These are phyloP conservation scores for Nasua narica DNA, from an alignment of 2,797 vertebrate species.

Conservation along the genomic window DNA sequence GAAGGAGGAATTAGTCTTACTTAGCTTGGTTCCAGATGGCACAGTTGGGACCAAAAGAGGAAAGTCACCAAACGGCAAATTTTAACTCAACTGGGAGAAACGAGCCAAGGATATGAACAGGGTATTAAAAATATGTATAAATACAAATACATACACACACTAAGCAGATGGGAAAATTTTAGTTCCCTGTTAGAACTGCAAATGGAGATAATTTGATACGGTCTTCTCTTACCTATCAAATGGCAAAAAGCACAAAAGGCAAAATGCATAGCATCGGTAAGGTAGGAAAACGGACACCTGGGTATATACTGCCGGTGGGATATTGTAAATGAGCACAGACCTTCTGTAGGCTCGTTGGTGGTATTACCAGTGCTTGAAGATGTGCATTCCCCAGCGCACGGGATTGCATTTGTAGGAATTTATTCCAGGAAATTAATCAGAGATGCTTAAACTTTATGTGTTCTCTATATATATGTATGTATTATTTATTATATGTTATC, in stretches of 20 bases:
- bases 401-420: not conserved
- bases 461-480: no score
- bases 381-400: not conserved
- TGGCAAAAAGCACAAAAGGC: not conserved
- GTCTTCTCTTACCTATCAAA: not conserved
- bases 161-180: not conserved
- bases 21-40: slow-evolving; percentile 29
- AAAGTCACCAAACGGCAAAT: not conserved
- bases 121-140: not conserved
- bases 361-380: not conserved
- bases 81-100: not conserved
- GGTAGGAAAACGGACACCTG: not conserved
- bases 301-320: not conserved
- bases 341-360: not conserved
- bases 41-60: not conserved
- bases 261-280: not conserved
- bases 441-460: not conserved
- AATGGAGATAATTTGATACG: not conserved
- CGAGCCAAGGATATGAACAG: not conserved
- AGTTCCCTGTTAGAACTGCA: not conserved
- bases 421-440: not conserved
- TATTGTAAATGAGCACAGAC: not conserved
- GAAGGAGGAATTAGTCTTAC: not conserved
- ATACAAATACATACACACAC: not conserved
- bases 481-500: not conserved